Evolutionary conservation across 2,888 invertebrate species (phyloP).

Genomic region (Drosophila limbata): DNA sequence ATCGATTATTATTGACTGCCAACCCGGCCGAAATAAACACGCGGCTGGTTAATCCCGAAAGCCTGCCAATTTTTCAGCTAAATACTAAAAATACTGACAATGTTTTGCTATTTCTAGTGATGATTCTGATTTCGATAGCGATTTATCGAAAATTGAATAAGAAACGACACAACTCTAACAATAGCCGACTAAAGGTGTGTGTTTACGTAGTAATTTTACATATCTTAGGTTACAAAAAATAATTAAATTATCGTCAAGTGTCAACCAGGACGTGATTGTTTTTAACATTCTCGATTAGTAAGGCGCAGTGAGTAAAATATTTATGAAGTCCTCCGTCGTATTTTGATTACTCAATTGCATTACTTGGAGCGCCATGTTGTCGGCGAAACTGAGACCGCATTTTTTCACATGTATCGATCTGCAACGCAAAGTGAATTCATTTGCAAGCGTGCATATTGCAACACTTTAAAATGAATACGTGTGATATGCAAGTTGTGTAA

Average conservation of each 20-base stretch:
- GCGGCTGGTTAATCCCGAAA: too few species aligned
- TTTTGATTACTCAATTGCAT: conserved; percentile 19
- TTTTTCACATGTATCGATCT: conserved; percentile 45
- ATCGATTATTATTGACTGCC: too few species aligned
- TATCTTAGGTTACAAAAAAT: conserved; percentile 37
- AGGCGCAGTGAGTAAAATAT: conserved; percentile 65
- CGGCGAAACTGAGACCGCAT: conserved; percentile 54
- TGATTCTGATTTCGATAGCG: too few species aligned
- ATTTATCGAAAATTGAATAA: too few species aligned
- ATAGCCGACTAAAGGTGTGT: conserved; percentile 61
- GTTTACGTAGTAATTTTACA: conserved; percentile 63
- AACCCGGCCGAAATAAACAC: too few species aligned
- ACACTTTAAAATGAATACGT: conserved; percentile 1
- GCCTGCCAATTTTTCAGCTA: too few species aligned
- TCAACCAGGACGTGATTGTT: conserved; percentile 14
- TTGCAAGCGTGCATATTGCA: conserved; percentile 18
- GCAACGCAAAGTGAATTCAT: conserved; percentile 14
- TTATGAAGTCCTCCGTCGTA: conserved; percentile 15
- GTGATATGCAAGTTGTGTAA: conserved; percentile 16
- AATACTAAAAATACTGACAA: too few species aligned
- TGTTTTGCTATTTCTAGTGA: too few species aligned
- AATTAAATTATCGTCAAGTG: conserved; percentile 36
- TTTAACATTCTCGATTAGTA: conserved; percentile 2
- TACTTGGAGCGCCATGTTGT: conserved; percentile 57
- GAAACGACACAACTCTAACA: too few species aligned